Evolutionary conservation across 2,888 invertebrate species (phyloP).

Genomic region (Alsophila aescularia): DNA sequence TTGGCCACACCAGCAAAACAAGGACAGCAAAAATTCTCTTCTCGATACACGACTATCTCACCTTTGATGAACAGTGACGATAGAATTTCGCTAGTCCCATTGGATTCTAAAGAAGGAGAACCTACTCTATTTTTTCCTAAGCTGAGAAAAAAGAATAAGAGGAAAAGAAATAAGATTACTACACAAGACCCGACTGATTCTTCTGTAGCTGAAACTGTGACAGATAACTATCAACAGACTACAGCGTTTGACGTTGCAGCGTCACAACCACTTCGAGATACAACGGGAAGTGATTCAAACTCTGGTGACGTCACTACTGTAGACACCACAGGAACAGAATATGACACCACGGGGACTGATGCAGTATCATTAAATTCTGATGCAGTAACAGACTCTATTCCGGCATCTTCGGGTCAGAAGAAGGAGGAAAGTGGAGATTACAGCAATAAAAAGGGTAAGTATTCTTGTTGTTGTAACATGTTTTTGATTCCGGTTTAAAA

Average conservation of each 20-base stretch:
- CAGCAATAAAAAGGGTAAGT: slow-evolving; percentile 65
- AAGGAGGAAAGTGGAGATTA: slow-evolving; percentile 55
- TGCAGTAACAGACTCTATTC: slow-evolving; percentile 53
- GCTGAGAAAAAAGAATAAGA: slow-evolving; percentile 58
- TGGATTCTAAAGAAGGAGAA: slow-evolving; percentile 57
- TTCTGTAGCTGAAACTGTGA: slow-evolving; percentile 46
- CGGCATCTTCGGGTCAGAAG: slow-evolving; percentile 63
- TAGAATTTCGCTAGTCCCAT: slow-evolving; percentile 68
- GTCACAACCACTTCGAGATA: background rate
- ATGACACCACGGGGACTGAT: slow-evolving; percentile 38
- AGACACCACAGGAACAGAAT: slow-evolving; percentile 18
- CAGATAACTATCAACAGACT: slow-evolving; percentile 35
- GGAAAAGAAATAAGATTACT: slow-evolving; percentile 44
- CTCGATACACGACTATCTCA: slow-evolving; percentile 42
- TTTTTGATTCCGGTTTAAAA: background rate
- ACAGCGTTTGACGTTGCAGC: slow-evolving; percentile 17
- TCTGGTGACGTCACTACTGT: slow-evolving; percentile 3
- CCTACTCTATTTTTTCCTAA: slow-evolving; percentile 72
- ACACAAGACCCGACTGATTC: slow-evolving; percentile 43
- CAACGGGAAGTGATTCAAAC: slow-evolving; percentile 1
- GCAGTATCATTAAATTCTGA: slow-evolving; percentile 37
- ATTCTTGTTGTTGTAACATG: no score
- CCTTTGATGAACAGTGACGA: slow-evolving; percentile 39
- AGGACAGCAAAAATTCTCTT: slow-evolving; percentile 44
- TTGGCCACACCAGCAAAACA: background rate